Conservation (phyloP, 2,113 vertebrate species). For the Erinaceus europaeus region DNA sequence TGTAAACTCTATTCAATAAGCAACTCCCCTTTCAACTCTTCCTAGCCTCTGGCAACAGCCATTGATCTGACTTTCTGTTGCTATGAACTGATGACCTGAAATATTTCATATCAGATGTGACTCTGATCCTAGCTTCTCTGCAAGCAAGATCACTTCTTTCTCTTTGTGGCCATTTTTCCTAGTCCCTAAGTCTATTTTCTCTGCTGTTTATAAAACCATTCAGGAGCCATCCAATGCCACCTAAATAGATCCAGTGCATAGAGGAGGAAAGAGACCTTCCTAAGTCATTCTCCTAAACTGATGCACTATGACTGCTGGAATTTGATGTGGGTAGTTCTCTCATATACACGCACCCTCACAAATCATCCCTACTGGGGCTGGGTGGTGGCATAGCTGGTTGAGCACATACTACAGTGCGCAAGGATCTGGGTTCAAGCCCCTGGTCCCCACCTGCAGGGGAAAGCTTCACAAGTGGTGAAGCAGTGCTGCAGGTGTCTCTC, state of each 20-base stretch:
- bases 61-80: no score
- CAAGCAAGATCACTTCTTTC: not conserved
- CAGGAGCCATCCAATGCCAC: not conserved
- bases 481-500: no score
- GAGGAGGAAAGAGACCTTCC: not conserved
- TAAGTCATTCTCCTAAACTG: not conserved
- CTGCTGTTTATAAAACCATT: not conserved
- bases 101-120: not conserved
- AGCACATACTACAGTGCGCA: no score
- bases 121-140: not conserved
- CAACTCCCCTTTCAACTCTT: no score
- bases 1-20: no score
- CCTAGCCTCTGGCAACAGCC: no score
- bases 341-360: not conserved
- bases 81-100: no score
- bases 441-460: no score
- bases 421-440: no score
- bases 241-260: not conserved
- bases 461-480: no score
- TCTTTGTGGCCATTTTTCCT: not conserved
- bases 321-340: not conserved
- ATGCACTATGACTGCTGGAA: not conserved
- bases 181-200: not conserved
- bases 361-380: not conserved
- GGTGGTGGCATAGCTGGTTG: no score